Conservation (phyloP, 2,888 invertebrate species). For the Caenorhabditis sulstoni region DNA sequence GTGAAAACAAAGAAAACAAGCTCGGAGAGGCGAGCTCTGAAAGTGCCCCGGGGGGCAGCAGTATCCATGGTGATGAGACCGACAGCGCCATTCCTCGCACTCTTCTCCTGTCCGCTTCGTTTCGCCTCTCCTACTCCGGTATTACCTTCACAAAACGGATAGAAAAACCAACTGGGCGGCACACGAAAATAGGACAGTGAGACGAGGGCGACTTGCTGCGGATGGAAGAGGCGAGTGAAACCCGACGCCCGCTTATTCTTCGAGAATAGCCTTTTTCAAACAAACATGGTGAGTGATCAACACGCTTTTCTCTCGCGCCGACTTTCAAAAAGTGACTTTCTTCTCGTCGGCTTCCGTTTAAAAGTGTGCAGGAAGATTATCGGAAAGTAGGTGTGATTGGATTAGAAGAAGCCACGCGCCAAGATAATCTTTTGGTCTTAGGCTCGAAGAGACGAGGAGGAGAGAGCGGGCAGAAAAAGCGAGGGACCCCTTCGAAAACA, state of each 20-base stretch:
- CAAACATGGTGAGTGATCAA: slow-evolving; percentile 59
- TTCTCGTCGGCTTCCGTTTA: neutral
- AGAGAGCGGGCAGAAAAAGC: slow-evolving; percentile 2
- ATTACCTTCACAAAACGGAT: neutral
- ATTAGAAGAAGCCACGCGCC: slow-evolving; percentile 49
- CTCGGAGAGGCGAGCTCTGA: slow-evolving; percentile 11
- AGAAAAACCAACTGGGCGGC: slow-evolving; percentile 10
- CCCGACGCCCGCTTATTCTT: slow-evolving; percentile 55
- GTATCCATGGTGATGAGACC: slow-evolving; percentile 33
- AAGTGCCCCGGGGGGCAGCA: slow-evolving; percentile 27
- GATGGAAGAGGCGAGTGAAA: slow-evolving; percentile 26
- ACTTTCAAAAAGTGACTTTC: slow-evolving; percentile 43
- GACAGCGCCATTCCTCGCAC: neutral
- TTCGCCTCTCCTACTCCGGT: neutral
- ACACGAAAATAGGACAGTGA: slow-evolving; percentile 41
- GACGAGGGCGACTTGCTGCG: neutral
- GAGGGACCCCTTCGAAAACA: slow-evolving; percentile 11
- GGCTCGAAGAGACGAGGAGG: slow-evolving; percentile 6
- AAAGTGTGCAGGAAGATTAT: slow-evolving; percentile 22
- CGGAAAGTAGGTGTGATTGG: slow-evolving; percentile 54
- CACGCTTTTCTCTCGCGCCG: slow-evolving; percentile 18
- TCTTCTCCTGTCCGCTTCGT: neutral
- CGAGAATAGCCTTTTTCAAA: slow-evolving; percentile 51
- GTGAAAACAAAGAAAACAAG: neutral
- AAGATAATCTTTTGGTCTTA: slow-evolving; percentile 44